Conservation (phyloP, 2,113 vertebrate genomes). For the Salvator merianae region DNA sequence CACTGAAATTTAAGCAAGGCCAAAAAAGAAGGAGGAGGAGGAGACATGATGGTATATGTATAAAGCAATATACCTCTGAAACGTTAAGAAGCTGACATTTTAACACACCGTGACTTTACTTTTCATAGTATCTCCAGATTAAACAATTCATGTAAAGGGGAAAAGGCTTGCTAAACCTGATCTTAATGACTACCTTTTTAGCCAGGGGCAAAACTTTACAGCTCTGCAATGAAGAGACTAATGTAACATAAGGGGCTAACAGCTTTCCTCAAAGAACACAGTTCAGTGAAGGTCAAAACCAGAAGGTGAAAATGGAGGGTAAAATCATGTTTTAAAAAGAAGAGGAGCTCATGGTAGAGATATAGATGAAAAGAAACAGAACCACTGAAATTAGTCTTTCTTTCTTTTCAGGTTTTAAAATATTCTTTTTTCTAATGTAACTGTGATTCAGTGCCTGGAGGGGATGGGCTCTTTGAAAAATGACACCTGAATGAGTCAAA, state of each 20-base stretch:
- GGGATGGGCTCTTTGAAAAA: background rate
- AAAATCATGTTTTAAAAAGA: constrained; percentile 53
- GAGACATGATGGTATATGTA: background rate
- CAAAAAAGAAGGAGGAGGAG: background rate
- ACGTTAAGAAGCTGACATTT: background rate
- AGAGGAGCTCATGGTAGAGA: constrained; percentile 4
- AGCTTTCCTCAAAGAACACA: constrained; percentile 21
- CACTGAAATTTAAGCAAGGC: background rate
- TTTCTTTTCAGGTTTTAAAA: constrained; percentile 30
- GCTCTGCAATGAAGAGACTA: constrained; percentile 42
- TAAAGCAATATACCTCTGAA: background rate
- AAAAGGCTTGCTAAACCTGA: constrained; percentile 14
- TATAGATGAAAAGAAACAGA: constrained; percentile 10
- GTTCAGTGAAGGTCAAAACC: constrained; percentile 4
- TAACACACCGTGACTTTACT: background rate
- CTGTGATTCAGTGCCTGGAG: background rate
- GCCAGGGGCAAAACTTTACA: constrained; percentile 41
- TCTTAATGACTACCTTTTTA: background rate
- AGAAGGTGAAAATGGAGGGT: constrained; percentile 39
- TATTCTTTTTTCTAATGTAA: constrained; percentile 4
- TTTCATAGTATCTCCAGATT: constrained; percentile 13
- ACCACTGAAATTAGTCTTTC: constrained; percentile 18
- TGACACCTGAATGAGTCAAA: background rate
- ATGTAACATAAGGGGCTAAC: constrained; percentile 29
- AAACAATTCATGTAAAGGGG: constrained; percentile 25